Evolutionary conservation across 2,888 invertebrate species (phyloP), one percentile per base, ranked within the genome.

Genomic region (Mamestra brassicae): DNA sequence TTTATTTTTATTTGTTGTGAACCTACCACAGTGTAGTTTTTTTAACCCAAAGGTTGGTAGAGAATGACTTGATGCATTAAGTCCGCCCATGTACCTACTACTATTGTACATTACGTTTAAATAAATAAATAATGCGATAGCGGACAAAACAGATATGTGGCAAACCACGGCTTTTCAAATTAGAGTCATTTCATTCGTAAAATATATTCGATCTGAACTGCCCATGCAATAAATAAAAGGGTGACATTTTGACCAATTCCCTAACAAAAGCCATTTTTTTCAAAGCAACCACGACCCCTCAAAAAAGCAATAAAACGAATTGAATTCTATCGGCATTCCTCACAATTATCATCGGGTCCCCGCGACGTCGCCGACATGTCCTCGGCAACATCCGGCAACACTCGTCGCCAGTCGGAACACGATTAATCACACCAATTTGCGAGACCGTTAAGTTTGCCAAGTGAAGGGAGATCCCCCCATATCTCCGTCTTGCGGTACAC

Each of bases 381-480:
- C 52, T 63, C 65, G 26, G 54, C 67, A 63, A 77, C 84, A 77
- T 77, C n/a, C n/a, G n/a, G n/a, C n/a, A n/a, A n/a, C n/a, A n/a
- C n/a, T 64, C 13, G 74, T 74, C 42, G 78, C 72, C 70, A 45
- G 71, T 71, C 42, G 75, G 45, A 81, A 85, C 77, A 83, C 82
- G 75, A 87, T 87, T 87, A 87, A 87, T 87, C 86, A 86, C 79
- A 78, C 68, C 80, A 85, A 87, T 86, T 87, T 81, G 75, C 62
- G 81, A 78, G 81, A 73, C 76, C 63, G 71, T 80, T 79, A 85
- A 84, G 75, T 81, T 78, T 61, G 42, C 71, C 80, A 76, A 47
- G 69, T 15, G n/a, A 36, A 42, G 38, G 47, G 45, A 34, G 34
- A 17, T 4, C 26, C 52, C 65, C 63, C 66, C 36, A 38, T 42